phyloP scores from a whole-genome alignment of 2,888 invertebrate genomes.

The Pterobdella sp. region DNA sequence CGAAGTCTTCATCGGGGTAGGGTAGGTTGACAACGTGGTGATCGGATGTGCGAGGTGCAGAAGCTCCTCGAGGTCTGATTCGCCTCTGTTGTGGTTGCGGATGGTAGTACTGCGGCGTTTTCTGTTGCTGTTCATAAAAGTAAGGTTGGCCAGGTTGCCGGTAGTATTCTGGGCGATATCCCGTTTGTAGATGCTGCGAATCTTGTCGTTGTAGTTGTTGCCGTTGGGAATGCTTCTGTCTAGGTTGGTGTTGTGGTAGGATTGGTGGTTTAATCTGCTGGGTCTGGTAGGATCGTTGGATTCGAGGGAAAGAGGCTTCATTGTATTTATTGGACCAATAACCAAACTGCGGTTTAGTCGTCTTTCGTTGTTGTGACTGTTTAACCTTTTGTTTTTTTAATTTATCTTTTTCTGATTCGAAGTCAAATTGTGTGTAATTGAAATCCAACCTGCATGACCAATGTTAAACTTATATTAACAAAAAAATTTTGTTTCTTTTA shows the following conservation, averaged over 20 bases:
- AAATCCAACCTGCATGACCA: neutral
- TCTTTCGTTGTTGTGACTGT: neutral
- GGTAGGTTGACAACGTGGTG: constrained; percentile 9
- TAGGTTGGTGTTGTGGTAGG: neutral
- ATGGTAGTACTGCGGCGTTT: neutral
- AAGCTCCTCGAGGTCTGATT: constrained; percentile 24
- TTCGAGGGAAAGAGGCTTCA: neutral
- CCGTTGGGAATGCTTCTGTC: neutral
- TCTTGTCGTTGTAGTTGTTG: constrained; percentile 4
- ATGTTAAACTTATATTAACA: no score
- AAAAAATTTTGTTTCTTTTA: no score
- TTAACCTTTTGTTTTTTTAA: neutral
- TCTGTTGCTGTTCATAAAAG: neutral
- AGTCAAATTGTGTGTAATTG: neutral
- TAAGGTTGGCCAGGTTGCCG: no score
- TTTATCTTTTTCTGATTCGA: neutral
- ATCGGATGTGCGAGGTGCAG: constrained; percentile 26
- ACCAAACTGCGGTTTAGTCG: neutral
- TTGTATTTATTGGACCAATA: neutral
- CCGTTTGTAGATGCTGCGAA: neutral
- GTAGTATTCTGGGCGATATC: neutral
- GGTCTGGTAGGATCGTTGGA: neutral
- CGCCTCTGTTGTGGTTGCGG: neutral
- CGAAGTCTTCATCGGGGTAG: constrained; percentile 14
- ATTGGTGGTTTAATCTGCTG: neutral